These are phyloP conservation scores for Amorpha juglandis DNA, from an alignment of 2,888 invertebrate genomes.

Conservation along the genomic window DNA sequence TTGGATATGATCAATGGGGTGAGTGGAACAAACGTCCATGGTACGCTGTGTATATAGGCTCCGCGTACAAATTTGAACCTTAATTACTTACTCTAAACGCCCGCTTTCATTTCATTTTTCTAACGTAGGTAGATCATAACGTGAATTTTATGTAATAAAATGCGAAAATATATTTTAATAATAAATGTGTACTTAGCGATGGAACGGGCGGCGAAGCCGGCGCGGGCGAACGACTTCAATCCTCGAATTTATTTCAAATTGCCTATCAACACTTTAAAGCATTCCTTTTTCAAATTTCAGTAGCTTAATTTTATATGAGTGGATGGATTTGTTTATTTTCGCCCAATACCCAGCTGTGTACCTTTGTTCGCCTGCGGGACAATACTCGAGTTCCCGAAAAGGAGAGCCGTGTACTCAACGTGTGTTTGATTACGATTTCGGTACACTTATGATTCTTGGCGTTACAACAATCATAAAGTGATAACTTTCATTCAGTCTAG, in stretches of 20 bases:
- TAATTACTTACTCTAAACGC: slow-evolving; percentile 75
- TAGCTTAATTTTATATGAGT: slow-evolving; percentile 23
- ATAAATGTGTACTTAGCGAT: slow-evolving; percentile 82
- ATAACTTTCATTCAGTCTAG: slow-evolving; percentile 60
- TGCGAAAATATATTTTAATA: slow-evolving; percentile 84
- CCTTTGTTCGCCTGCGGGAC: slow-evolving; percentile 75
- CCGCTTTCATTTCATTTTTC: slow-evolving; percentile 80
- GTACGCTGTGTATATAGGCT: slow-evolving; percentile 83
- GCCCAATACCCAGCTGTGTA: slow-evolving; percentile 24
- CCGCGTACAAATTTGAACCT: slow-evolving; percentile 82
- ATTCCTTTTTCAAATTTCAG: slow-evolving; percentile 36
- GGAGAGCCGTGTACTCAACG: slow-evolving; percentile 72
- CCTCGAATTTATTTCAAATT: slow-evolving; percentile 7
- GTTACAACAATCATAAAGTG: slow-evolving; percentile 46
- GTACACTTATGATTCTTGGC: slow-evolving; percentile 46
- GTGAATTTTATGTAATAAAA: slow-evolving; percentile 85
- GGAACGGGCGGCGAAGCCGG: slow-evolving; percentile 80
- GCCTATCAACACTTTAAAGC: slow-evolving; percentile 14
- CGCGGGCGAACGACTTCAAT: slow-evolving; percentile 70
- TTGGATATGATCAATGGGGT: slow-evolving; percentile 59
- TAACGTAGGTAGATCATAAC: slow-evolving; percentile 83
- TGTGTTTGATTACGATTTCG: slow-evolving; percentile 53
- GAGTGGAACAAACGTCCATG: slow-evolving; percentile 81
- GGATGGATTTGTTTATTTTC: slow-evolving; percentile 28
- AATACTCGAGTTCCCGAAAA: slow-evolving; percentile 71